These are phyloP conservation scores for Echiichthys vipera DNA, from an alignment of 2,797 vertebrate species.

Conservation along the genomic window DNA sequence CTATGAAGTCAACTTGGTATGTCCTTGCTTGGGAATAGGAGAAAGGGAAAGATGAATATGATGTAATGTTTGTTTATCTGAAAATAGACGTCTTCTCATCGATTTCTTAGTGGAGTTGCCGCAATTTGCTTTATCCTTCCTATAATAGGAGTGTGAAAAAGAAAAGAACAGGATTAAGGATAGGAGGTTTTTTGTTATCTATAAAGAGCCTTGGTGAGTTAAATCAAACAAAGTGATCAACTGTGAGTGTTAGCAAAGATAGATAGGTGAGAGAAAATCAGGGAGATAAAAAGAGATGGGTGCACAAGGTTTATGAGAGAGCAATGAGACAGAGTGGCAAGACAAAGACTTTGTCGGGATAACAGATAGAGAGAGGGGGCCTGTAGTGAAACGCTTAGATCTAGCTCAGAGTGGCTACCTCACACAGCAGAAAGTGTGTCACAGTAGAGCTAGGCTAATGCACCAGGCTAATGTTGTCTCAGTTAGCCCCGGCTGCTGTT, in stretches of 20 bases:
- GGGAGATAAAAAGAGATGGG: slow-evolving; percentile 26
- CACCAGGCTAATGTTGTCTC: slow-evolving; percentile 53
- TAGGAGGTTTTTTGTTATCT: slow-evolving; percentile 18
- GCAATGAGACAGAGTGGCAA: slow-evolving; percentile 36
- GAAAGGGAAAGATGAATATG: neutral
- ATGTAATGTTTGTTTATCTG: slow-evolving; percentile 19
- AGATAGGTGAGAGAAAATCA: slow-evolving; percentile 14
- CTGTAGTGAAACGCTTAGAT: slow-evolving; percentile 44
- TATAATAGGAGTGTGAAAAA: slow-evolving; percentile 20
- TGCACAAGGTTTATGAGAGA: slow-evolving; percentile 28
- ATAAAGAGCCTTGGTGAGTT: slow-evolving; percentile 19
- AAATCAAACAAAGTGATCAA: slow-evolving; percentile 29
- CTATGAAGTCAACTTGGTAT: no score
- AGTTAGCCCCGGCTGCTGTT: slow-evolving; percentile 38
- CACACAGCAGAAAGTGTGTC: slow-evolving; percentile 62
- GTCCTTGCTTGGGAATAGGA: no score
- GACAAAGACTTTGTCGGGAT: slow-evolving; percentile 31
- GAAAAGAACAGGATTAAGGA: slow-evolving; percentile 22
- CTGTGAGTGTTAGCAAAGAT: slow-evolving; percentile 4
- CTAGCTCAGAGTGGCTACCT: slow-evolving; percentile 45
- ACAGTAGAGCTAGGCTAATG: slow-evolving; percentile 64
- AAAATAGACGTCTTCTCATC: slow-evolving; percentile 35
- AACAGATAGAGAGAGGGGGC: slow-evolving; percentile 24
- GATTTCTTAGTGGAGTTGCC: slow-evolving; percentile 4
- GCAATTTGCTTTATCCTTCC: slow-evolving; percentile 27